phyloP scores from a whole-genome alignment of 2,113 vertebrate genomes.

The Nycticryphes semicollaris region DNA sequence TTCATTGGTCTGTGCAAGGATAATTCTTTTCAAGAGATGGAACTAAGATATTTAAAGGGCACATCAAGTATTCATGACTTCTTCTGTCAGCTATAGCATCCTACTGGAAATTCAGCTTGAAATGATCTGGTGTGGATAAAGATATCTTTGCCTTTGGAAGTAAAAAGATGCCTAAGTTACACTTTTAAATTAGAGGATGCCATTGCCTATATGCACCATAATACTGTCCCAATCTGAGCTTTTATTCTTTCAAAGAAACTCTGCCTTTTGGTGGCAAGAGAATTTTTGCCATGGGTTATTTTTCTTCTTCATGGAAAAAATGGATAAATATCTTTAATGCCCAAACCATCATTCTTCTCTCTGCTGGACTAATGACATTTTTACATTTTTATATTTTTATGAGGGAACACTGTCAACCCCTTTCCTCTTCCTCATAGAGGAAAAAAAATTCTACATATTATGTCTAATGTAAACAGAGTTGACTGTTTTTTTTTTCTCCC shows the following conservation, averaged over 20 bases:
- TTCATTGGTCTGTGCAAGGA: slow-evolving; percentile 22
- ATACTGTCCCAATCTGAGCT: neutral
- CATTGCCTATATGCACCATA: neutral
- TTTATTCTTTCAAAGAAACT: neutral
- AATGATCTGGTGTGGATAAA: slow-evolving; percentile 18
- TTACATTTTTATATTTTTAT: neutral
- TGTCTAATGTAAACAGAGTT: neutral
- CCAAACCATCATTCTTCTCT: neutral
- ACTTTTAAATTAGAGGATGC: neutral
- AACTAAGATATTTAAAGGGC: slow-evolving; percentile 53
- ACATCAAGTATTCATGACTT: slow-evolving; percentile 53
- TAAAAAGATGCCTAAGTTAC: neutral
- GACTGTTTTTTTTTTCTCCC: neutral
- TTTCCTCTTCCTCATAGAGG: neutral
- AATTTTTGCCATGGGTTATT: neutral
- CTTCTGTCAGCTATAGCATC: slow-evolving; percentile 13
- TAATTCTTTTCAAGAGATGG: slow-evolving; percentile 37
- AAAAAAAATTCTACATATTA: neutral
- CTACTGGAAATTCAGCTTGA: slow-evolving; percentile 36
- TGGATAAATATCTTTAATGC: neutral
- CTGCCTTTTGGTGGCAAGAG: neutral
- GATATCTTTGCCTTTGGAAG: neutral
- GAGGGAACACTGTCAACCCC: neutral
- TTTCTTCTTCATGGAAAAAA: neutral
- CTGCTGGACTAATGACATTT: neutral